A percentile compares a stretch with the other conserved stretches of the same genome.
phyloP scores from a whole-genome alignment of 2,797 vertebrate species.

The Peromyscus attwateri region DNA sequence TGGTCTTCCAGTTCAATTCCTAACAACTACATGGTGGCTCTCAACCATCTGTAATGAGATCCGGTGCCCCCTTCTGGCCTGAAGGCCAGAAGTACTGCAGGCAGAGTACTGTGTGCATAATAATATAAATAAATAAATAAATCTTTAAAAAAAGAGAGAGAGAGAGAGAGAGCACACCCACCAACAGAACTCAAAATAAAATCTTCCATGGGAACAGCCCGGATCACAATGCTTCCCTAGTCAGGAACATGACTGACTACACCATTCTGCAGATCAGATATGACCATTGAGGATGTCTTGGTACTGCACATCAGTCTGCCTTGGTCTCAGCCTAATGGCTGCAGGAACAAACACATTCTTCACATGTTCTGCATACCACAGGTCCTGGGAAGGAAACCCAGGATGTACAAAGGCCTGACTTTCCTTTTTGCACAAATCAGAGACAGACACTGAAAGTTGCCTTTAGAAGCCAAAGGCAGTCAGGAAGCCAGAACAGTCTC shows the following conservation, averaged over 20 bases:
- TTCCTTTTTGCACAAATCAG: background rate
- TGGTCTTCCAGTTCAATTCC: too few relatives aligned
- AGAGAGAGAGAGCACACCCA: background rate
- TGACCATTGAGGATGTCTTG: background rate
- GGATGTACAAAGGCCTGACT: background rate
- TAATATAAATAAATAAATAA: too few relatives aligned
- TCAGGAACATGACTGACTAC: rapidly evolving
- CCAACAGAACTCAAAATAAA: background rate
- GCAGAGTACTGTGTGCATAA: too few relatives aligned
- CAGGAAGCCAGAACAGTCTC: background rate
- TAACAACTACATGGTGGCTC: too few relatives aligned
- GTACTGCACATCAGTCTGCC: background rate
- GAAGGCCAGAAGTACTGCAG: too few relatives aligned
- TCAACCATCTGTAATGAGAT: too few relatives aligned
- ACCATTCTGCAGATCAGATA: background rate
- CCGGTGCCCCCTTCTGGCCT: too few relatives aligned
- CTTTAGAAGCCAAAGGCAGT: background rate
- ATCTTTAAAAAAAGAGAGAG: too few relatives aligned
- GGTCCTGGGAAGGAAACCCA: background rate
- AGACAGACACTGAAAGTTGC: background rate
- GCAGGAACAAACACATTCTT: background rate
- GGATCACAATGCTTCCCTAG: too few relatives aligned
- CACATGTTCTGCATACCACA: background rate
- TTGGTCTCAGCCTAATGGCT: background rate
- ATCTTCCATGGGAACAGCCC: background rate